These are phyloP conservation scores for Fistularia commersonii DNA, from an alignment of 2,797 vertebrate genomes.

Conservation along the genomic window DNA sequence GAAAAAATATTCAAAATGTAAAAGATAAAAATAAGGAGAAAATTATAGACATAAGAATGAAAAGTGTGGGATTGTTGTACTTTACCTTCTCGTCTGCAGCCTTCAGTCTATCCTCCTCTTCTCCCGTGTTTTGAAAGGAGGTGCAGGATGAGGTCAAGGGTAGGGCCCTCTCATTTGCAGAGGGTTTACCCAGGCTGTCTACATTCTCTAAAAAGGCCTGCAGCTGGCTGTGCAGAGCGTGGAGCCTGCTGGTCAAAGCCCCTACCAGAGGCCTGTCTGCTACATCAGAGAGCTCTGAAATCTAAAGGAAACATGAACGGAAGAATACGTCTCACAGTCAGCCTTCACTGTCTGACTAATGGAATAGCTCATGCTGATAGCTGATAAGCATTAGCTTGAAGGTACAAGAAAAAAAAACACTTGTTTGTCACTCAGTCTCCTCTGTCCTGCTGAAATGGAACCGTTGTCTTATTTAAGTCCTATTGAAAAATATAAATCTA, in stretches of 20 bases:
- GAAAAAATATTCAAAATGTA: constrained; percentile 9
- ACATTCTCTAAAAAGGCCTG: constrained; percentile 84
- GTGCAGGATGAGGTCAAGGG: constrained; percentile 17
- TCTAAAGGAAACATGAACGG: constrained; percentile 27
- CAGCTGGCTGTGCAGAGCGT: constrained; percentile 85
- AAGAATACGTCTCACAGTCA: neutral
- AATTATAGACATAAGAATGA: constrained; percentile 33
- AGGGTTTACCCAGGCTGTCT: constrained; percentile 70
- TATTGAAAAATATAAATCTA: too few species aligned
- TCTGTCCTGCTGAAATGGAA: too few species aligned
- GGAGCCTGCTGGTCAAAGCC: constrained; percentile 84
- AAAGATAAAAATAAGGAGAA: constrained; percentile 10
- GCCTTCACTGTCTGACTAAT: too few species aligned
- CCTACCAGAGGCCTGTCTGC: constrained; percentile 83
- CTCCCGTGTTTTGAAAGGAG: constrained; percentile 62
- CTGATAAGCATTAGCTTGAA: too few species aligned
- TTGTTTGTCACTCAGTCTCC: too few species aligned
- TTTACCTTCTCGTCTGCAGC: constrained; percentile 82
- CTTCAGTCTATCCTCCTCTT: constrained; percentile 72
- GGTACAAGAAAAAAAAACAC: too few species aligned
- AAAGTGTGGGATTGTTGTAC: constrained; percentile 15
- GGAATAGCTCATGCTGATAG: too few species aligned
- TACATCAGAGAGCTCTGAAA: constrained; percentile 62
- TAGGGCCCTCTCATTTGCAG: constrained; percentile 55
- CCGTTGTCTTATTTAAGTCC: too few species aligned